Conservation (phyloP, 2,888 invertebrate species). For the Campaea margaritaria region DNA sequence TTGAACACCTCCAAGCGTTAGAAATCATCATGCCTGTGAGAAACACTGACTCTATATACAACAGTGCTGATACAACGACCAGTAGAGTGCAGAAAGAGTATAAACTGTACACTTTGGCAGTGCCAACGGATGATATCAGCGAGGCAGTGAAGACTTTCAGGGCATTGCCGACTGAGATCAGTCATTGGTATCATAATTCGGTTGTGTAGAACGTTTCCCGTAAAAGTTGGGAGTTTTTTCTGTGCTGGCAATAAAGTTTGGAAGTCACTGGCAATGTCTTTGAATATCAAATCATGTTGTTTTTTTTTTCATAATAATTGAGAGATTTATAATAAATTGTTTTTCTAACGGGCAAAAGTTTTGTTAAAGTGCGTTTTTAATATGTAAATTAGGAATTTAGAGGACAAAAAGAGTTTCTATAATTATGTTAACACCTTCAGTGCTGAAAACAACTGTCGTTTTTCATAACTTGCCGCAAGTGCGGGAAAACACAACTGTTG, state of each 20-base stretch:
- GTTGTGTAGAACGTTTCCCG: conserved; percentile 5
- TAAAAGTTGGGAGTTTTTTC: conserved; percentile 1
- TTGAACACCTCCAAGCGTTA: conserved; percentile 91
- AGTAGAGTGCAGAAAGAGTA: conserved; percentile 92
- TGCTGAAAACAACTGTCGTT: no score
- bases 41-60: conserved; percentile 67
- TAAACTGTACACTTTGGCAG: conserved; percentile 89
- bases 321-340: no score
- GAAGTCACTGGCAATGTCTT: background rate
- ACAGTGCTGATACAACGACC: conserved; percentile 75
- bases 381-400: no score
- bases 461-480: no score
- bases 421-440: no score
- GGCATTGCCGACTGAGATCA: conserved; percentile 92
- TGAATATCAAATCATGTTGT: no score
- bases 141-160: conserved; percentile 90
- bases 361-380: no score
- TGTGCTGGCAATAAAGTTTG: conserved; percentile 22
- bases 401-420: no score
- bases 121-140: conserved; percentile 89
- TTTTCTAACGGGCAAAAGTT: no score
- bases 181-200: conserved; percentile 92
- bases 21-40: conserved; percentile 89
- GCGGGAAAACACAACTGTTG: no score
- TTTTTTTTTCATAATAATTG: no score